Conservation (phyloP, 2,888 invertebrate genomes). For the Latrodectus hesperus region DNA sequence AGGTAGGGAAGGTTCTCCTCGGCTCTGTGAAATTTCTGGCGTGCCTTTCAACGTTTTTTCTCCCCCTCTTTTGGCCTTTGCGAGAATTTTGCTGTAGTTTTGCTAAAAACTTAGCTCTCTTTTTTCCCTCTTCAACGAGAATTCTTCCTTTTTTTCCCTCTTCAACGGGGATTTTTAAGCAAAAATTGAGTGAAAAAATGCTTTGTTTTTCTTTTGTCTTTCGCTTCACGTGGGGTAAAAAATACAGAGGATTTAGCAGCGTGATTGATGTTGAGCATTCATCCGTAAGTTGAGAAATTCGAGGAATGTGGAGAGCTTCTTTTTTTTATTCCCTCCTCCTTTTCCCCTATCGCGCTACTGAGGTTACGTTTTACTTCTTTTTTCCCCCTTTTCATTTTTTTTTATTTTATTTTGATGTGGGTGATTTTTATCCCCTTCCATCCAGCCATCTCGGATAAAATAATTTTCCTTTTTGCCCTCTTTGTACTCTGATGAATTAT, state of each 20-base stretch:
- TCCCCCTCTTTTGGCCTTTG: neutral
- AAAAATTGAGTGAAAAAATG: conserved; percentile 28
- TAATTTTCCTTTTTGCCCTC: conserved; percentile 18
- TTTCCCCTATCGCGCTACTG: neutral
- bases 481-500: conserved; percentile 43
- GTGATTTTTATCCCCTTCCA: conserved; percentile 4
- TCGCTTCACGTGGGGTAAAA: conserved; percentile 4
- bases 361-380: conserved; percentile 4
- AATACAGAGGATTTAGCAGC: conserved; percentile 1
- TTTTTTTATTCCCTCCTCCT: conserved; percentile 6
- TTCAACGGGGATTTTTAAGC: conserved; percentile 31
- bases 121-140: conserved; percentile 11
- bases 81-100: neutral
- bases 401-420: neutral
- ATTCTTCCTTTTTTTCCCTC: conserved; percentile 6
- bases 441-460: neutral
- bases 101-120: neutral
- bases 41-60: neutral
- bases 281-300: conserved; percentile 51
- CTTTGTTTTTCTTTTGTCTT: conserved; percentile 44
- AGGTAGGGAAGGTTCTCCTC: neutral
- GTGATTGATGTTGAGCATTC: conserved; percentile 62
- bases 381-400: neutral
- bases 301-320: conserved; percentile 49
- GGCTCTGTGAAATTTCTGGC: neutral